Evolutionary conservation across 1,140 invertebrate species (phyloP).

Genomic region (Galleria mellonella): DNA sequence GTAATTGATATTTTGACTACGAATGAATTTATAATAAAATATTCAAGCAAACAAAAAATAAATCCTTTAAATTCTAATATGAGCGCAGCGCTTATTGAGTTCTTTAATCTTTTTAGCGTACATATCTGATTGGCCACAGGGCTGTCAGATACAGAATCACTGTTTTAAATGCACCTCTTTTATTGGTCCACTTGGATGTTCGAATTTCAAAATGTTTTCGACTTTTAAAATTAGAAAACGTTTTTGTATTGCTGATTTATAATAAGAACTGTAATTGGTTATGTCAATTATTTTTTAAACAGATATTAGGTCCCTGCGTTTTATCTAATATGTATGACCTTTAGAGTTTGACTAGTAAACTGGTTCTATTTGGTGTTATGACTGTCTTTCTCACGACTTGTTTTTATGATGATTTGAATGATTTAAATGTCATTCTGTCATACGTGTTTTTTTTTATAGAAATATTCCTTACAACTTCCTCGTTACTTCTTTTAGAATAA

Average conservation of each 20-base stretch:
- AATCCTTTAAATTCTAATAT: slow-evolving; percentile 52
- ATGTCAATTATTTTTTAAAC: slow-evolving; percentile 13
- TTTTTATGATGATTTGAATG: too few species aligned
- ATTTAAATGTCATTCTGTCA: too few species aligned
- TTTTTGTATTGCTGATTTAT: slow-evolving; percentile 25
- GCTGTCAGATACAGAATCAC: slow-evolving; percentile 54
- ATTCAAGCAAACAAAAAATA: slow-evolving; percentile 23
- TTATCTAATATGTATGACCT: slow-evolving; percentile 15
- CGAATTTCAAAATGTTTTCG: slow-evolving; percentile 25
- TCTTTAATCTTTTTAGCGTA: slow-evolving; percentile 42
- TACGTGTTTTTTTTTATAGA: too few species aligned
- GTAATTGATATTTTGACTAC: too few species aligned
- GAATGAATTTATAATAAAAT: too few species aligned
- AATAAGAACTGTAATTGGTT: slow-evolving; percentile 31
- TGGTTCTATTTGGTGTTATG: slow-evolving; percentile 3
- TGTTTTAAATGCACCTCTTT: slow-evolving; percentile 47
- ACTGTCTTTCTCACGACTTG: not conserved
- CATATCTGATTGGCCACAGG: slow-evolving; percentile 52
- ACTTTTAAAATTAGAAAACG: slow-evolving; percentile 19
- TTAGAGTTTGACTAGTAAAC: slow-evolving; percentile 7
- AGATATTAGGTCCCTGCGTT: too few species aligned
- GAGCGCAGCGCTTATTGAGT: slow-evolving; percentile 23
- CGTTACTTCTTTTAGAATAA: too few species aligned
- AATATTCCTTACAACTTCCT: too few species aligned
- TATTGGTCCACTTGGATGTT: slow-evolving; percentile 39